Percentiles rank a stretch among this genome's conserved stretches.
Evolutionary conservation across 1,140 invertebrate species (phyloP).

Genomic region (Diorhabda sublineata): DNA sequence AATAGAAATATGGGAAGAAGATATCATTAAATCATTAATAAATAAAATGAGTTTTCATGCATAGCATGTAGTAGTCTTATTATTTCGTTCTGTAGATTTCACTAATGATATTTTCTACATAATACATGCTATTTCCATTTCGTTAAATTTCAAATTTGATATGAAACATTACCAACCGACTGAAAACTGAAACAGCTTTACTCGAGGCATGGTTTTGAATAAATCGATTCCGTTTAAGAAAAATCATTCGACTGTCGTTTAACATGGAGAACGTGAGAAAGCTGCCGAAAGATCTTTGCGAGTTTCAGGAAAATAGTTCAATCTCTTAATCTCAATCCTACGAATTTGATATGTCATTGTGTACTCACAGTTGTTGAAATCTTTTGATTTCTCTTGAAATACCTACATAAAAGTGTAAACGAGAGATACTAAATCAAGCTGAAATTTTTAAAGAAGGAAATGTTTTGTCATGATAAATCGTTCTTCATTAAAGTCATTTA

Average conservation of each 20-base stretch:
- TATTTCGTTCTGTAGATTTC: conserved; percentile 15
- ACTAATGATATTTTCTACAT: not conserved
- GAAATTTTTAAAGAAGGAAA: too few relatives aligned
- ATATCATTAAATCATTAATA: too few relatives aligned
- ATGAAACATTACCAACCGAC: not conserved
- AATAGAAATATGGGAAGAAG: too few relatives aligned
- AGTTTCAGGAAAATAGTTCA: not conserved
- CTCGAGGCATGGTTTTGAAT: not conserved
- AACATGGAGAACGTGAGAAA: not conserved
- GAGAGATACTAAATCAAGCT: too few relatives aligned
- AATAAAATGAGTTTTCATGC: too few relatives aligned
- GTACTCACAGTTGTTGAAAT: too few relatives aligned
- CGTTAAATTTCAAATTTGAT: not conserved
- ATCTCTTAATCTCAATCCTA: not conserved
- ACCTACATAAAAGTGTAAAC: too few relatives aligned
- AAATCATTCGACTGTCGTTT: not conserved
- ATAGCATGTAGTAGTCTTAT: too few relatives aligned
- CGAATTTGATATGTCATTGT: too few relatives aligned
- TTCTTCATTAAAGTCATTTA: too few relatives aligned
- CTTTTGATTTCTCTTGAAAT: too few relatives aligned
- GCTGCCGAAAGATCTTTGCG: not conserved
- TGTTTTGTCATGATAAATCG: too few relatives aligned
- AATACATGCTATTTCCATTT: not conserved
- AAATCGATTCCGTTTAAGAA: not conserved
- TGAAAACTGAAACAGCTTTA: not conserved